A percentile compares a stretch with the other conserved stretches of the same genome.
phyloP scores from a whole-genome alignment of 2,113 vertebrate genomes.

The Gorsachius goisagi region DNA sequence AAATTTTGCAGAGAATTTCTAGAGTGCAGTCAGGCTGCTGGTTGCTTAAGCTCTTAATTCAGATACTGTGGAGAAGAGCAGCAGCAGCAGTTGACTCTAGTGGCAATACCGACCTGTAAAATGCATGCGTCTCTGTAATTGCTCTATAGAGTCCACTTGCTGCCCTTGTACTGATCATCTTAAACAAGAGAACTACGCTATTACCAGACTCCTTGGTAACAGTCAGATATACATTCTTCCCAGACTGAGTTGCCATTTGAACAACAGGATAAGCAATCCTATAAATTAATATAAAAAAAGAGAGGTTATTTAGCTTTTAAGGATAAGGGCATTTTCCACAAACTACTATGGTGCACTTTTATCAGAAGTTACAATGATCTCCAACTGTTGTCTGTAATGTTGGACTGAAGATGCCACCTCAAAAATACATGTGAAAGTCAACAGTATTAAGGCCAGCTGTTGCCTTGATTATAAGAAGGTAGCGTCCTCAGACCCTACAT shows the following conservation, averaged over 20 bases:
- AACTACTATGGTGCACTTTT: background rate
- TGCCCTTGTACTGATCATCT: conserved; percentile 94
- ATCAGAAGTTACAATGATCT: background rate
- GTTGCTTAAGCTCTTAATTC: background rate
- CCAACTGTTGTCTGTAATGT: background rate
- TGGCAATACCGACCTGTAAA: conserved; percentile 87
- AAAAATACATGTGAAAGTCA: background rate
- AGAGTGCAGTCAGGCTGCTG: background rate
- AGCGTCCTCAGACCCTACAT: background rate
- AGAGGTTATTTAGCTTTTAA: background rate
- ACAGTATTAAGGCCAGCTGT: background rate
- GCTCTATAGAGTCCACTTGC: conserved; percentile 95
- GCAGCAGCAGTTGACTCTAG: background rate
- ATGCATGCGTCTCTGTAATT: conserved; percentile 96
- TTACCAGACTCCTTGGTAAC: conserved; percentile 93
- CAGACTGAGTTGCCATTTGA: conserved; percentile 97
- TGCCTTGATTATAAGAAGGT: background rate
- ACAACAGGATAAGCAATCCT: conserved; percentile 96
- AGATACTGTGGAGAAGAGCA: background rate
- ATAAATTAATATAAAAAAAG: background rate
- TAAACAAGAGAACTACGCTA: conserved; percentile 91
- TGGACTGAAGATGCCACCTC: background rate
- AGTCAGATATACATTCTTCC: conserved; percentile 95
- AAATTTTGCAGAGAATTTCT: background rate
- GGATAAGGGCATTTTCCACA: background rate